These are phyloP conservation scores for Psittacula echo DNA, from an alignment of 2,797 vertebrate genomes.

Conservation along the genomic window DNA sequence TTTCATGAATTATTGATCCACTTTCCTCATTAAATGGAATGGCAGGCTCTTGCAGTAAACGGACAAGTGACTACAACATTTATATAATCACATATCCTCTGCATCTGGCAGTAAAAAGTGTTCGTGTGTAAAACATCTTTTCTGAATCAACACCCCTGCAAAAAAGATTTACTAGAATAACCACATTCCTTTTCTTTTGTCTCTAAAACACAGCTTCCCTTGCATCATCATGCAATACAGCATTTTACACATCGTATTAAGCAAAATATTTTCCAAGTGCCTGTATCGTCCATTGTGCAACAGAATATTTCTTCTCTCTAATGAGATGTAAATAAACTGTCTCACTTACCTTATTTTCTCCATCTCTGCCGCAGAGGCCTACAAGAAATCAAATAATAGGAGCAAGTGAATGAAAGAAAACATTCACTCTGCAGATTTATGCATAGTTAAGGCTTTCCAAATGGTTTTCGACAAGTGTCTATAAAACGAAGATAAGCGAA, in stretches of 20 bases:
- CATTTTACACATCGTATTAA: neutral
- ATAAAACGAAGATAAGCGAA: conserved; percentile 4
- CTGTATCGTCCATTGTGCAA: conserved; percentile 21
- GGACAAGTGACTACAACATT: conserved; percentile 60
- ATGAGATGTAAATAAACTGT: conserved; percentile 71
- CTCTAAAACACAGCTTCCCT: conserved; percentile 36
- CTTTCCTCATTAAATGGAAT: conserved; percentile 50
- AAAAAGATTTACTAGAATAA: conserved; percentile 35
- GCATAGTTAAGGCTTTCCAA: conserved; percentile 73
- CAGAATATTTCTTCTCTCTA: conserved; percentile 21
- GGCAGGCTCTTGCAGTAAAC: conserved; percentile 60
- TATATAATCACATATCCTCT: conserved; percentile 51
- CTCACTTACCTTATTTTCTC: conserved; percentile 91
- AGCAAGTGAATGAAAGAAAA: conserved; percentile 76
- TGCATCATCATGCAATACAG: conserved; percentile 22
- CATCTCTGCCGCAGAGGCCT: conserved; percentile 91
- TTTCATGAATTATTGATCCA: conserved; percentile 69
- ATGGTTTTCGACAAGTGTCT: conserved; percentile 50
- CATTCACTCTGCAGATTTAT: conserved; percentile 70
- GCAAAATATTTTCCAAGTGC: conserved; percentile 41
- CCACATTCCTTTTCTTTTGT: conserved; percentile 49
- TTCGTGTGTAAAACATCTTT: conserved; percentile 41
- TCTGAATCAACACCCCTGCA: conserved; percentile 33
- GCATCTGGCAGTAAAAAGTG: conserved; percentile 36
- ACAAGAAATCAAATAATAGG: conserved; percentile 83